These are phyloP conservation scores for Glyptemys insculpta DNA, from an alignment of 2,797 vertebrate genomes.

Conservation along the genomic window DNA sequence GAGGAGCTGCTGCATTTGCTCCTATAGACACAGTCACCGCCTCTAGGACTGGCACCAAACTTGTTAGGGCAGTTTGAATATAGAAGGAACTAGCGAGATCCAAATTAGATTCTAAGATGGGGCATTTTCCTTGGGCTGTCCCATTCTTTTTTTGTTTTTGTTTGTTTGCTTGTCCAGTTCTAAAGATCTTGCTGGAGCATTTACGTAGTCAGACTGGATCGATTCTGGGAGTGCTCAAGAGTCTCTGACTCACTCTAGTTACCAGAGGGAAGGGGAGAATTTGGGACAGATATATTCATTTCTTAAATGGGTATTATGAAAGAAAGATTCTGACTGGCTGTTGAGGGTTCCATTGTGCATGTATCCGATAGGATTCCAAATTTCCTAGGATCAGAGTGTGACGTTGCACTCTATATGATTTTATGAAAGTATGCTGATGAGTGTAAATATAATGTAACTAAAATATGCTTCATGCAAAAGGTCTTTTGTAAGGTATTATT, in stretches of 20 bases:
- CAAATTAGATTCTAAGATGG: neutral
- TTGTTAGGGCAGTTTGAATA: neutral
- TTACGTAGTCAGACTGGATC: fast-evolving
- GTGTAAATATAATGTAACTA: no score
- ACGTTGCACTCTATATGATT: no score
- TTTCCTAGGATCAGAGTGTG: neutral
- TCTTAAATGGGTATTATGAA: neutral
- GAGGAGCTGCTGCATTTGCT: neutral
- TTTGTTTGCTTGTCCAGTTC: neutral
- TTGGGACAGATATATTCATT: fast-evolving
- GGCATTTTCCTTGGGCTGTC: neutral
- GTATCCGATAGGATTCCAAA: neutral
- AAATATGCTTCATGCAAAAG: no score
- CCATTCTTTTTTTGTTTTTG: neutral
- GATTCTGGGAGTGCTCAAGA: neutral
- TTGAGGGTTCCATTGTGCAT: neutral
- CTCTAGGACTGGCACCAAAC: fast-evolving
- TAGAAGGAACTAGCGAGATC: neutral
- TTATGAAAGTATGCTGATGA: no score
- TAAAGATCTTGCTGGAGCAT: fast-evolving
- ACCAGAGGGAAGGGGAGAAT: neutral
- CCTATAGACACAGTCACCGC: fast-evolving
- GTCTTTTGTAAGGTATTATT: no score
- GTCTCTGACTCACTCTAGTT: neutral
- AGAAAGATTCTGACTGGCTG: neutral